Evolutionary conservation across 1,140 invertebrate genomes (phyloP), one percentile per base, ranked within the genome.

Genomic region (Chrysomallon squamiferum): DNA sequence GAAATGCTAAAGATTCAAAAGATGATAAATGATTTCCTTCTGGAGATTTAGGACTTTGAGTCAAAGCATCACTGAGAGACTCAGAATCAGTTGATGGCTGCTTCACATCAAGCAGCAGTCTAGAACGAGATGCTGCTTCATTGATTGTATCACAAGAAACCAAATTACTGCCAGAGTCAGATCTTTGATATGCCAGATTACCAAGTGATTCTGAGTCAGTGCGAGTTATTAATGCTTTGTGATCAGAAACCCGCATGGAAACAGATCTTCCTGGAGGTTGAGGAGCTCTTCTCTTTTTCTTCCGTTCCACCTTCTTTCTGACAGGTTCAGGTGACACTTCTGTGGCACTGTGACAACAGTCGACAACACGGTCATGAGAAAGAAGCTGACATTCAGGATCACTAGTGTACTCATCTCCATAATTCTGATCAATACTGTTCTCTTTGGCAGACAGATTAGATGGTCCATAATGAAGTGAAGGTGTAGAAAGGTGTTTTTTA

Each of bases 231-330:
- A 54, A 54, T 54, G 50, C n/a, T 27, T 22, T 54, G 50, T 54
- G n/a, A 54, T 27, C 13, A 54, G 29, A 18, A 18, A 20, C 29
- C 29, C 50, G 22, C 50, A 54, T 54, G 13, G 50, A 54, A 15
- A 54, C 50, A 3, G 50, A 54, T 54, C 50, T 25, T 27, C 50
- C 50, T 5, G 50, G 50, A 54, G 50, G 50, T 30, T 54, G 50
- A 9, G 50, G 50, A 20, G 50, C 50, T 27, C 22, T 18, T 15
- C 50, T 18, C 25, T 54, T 54, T 22, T 54, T 54, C 29, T 54
- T 54, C 29, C 29, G 22, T 30, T 54, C 50, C 25, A 25, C 5
- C 29, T 18, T 27, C 25, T 15, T 54, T 13, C 50, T 18, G 3
- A 54, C 15, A n/a, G 50, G 15, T 54, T 30, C 25, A 3, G 50